A percentile compares a stretch with the other conserved stretches of the same genome.
phyloP scores from a whole-genome alignment of 2,888 invertebrate species.

The Acronicta aceris region DNA sequence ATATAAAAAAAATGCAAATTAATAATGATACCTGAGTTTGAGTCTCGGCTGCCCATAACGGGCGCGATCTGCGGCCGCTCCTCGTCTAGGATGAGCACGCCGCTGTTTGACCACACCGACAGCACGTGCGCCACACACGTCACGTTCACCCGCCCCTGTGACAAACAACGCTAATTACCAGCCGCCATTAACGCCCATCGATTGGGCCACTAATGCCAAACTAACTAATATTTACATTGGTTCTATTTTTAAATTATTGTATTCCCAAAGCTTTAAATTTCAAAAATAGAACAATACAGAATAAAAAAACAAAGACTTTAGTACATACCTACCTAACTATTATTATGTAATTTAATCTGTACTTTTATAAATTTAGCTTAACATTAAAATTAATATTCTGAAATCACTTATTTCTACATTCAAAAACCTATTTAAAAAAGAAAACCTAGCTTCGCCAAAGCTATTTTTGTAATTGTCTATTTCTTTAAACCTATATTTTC shows the following conservation, averaged over 20 bases:
- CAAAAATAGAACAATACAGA: background rate
- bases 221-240: background rate
- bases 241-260: too few relatives aligned
- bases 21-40: conserved; percentile 80
- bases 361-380: too few relatives aligned
- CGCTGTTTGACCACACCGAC: conserved; percentile 88
- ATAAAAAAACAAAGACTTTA: too few relatives aligned
- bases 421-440: too few relatives aligned
- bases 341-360: too few relatives aligned
- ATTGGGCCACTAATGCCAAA: background rate
- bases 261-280: background rate
- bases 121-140: conserved; percentile 90
- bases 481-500: too few relatives aligned
- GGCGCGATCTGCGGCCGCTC: conserved; percentile 91
- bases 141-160: conserved; percentile 88
- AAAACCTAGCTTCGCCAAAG: too few relatives aligned
- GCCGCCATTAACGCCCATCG: conserved; percentile 3
- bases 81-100: conserved; percentile 89
- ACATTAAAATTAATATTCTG: too few relatives aligned
- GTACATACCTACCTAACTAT: too few relatives aligned
- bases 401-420: too few relatives aligned
- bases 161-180: conserved; percentile 38
- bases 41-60: conserved; percentile 91
- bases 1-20: background rate
- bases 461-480: too few relatives aligned